Base-by-base conservation (phyloP, 2,797 vertebrate genomes). In the Sebastes vulpes region DNA sequence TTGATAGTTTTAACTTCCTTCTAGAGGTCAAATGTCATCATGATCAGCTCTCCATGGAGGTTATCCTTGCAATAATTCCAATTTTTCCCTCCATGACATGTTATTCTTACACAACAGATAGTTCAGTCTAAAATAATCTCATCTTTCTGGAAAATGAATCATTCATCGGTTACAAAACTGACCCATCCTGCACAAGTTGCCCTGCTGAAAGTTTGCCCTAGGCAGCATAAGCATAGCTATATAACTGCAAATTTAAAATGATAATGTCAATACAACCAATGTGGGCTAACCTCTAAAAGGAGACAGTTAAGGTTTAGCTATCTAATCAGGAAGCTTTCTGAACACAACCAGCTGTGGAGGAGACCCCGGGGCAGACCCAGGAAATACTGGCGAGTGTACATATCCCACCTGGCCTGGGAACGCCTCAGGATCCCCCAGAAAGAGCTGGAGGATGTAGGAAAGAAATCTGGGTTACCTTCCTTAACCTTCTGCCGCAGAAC, bases 121-220 rank as follows among this genome's bases (percentile, higher is more conserved):
- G 28, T 46, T 67, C 26, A 63, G 38, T 21, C 6, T 21, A 69
- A 79, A 65, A 70, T 57, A 61, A 61, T 53, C n/a, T 53, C 4
- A 4, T 2, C 35, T 59, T 16, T 18, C 48, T 64, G 35, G 2
- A 71, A 68, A 82, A 67, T 59, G 26, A 72, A 61, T 75, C 56
- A 75, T 48, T 57, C 20, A 29, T 26, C 46, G 14, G 42, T 79
- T 64, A 79, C 14, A 69, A 70, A 76, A 77, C 29, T 11, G 21
- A 18, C 23, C 18, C 31, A 35, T 63, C 59, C 18, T 26, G 28
- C 14, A 63, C 2, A 2, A 38, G 21, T 53, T 75, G 38, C 38
- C 14, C 53, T 60, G 23, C 8, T 46, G 20, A 73, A 11, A 12
- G 21, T 16, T 68, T 35, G 25, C 74, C 23, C 25, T 1, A 12